phyloP scores from a whole-genome alignment of 2,888 invertebrate genomes.

The Crocallis elinguaria region DNA sequence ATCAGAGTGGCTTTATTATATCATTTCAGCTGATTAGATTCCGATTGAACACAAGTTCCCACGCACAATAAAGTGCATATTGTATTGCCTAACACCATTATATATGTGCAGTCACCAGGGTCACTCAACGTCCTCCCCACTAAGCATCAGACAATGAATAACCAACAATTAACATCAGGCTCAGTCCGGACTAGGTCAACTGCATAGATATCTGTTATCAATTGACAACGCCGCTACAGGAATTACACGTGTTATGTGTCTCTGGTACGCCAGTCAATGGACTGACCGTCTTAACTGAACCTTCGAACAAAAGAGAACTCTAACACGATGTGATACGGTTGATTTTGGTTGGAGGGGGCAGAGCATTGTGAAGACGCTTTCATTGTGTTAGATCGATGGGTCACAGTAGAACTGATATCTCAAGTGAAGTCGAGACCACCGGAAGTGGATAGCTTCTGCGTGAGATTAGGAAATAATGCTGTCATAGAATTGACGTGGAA shows the following conservation, averaged over 20 bases:
- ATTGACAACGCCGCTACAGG: background rate
- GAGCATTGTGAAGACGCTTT: conserved; percentile 2
- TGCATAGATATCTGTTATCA: background rate
- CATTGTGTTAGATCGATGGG: conserved; percentile 8
- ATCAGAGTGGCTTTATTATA: no score
- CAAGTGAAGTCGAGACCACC: conserved; percentile 1
- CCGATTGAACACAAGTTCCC: no score
- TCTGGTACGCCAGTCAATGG: background rate
- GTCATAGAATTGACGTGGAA: background rate
- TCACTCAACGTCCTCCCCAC: background rate
- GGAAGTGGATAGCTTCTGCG: background rate
- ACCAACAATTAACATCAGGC: background rate
- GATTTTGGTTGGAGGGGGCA: background rate
- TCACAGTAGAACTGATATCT: background rate
- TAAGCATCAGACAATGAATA: background rate
- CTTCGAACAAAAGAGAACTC: background rate
- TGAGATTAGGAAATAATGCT: conserved; percentile 2
- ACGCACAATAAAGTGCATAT: no score
- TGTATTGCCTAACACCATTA: background rate
- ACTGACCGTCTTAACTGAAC: background rate
- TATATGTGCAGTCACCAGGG: background rate
- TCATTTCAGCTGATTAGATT: background rate
- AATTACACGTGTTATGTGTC: conserved; percentile 1
- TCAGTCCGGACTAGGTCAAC: background rate
- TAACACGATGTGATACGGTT: background rate